Conservation (phyloP, 37 sponge, comb jelly and placozoan species). For the Bolinopsis microptera region DNA sequence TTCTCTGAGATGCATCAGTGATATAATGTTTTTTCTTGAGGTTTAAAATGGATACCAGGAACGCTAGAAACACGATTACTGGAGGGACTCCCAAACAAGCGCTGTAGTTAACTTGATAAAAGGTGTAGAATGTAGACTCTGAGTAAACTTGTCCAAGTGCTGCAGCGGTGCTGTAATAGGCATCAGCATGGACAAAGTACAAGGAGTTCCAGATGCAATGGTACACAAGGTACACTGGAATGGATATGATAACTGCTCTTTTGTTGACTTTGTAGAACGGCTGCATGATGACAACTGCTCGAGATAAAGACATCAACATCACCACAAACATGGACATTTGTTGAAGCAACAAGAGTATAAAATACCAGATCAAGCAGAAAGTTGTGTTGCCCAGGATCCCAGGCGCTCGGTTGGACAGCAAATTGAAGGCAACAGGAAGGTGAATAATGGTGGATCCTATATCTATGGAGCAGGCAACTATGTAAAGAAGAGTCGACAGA, state of each 20-base stretch:
- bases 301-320: not conserved
- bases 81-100: not conserved
- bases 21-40: not conserved
- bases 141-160: not conserved
- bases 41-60: not conserved
- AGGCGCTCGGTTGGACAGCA: not conserved
- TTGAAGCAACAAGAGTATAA: not conserved
- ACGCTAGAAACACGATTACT: not conserved
- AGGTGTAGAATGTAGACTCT: not conserved
- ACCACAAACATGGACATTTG: constrained; percentile 30
- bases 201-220: not conserved
- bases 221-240: not conserved
- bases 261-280: not conserved
- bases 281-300: not conserved
- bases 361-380: not conserved
- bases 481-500: constrained; percentile 8
- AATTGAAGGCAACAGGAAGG: not conserved
- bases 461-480: not conserved
- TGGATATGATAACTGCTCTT: not conserved
- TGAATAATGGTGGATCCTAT: not conserved
- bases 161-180: constrained; percentile 31
- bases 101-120: constrained; percentile 21
- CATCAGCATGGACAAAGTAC: not conserved
- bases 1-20: not conserved
- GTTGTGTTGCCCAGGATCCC: not conserved